A percentile compares a stretch with the other conserved stretches of the same genome.
Conservation (phyloP, 2,113 vertebrate genomes). For the Phodopus roborovskii region DNA sequence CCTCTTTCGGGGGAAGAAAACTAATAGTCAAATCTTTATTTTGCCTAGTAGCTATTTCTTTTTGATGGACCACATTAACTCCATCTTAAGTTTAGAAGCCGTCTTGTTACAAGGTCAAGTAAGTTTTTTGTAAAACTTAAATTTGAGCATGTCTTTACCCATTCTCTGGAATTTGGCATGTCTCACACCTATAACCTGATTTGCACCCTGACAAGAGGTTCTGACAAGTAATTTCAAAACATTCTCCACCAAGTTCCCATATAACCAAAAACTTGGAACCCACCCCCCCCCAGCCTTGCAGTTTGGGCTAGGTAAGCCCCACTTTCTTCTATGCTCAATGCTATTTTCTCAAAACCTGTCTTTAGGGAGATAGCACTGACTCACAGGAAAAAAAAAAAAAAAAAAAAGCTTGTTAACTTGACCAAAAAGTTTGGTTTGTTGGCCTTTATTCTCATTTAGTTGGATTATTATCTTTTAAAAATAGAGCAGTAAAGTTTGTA, state of each 20-base stretch:
- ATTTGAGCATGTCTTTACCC: background rate
- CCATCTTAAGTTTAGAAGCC: background rate
- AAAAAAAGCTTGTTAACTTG: background rate
- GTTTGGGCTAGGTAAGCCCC: background rate
- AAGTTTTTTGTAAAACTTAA: background rate
- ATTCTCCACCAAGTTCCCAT: background rate
- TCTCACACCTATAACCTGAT: background rate
- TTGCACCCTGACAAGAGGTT: background rate
- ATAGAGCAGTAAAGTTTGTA: background rate
- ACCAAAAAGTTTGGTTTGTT: background rate
- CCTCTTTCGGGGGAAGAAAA: background rate
- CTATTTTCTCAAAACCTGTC: background rate
- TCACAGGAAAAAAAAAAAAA: background rate
- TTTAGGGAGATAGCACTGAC: background rate
- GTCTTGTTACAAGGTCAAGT: background rate
- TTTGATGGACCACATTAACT: background rate
- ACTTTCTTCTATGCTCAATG: background rate
- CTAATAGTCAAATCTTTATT: background rate
- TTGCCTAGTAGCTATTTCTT: background rate
- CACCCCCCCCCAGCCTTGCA: background rate
- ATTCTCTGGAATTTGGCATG: background rate
- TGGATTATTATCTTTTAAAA: background rate
- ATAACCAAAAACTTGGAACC: background rate
- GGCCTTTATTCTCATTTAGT: background rate
- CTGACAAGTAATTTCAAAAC: background rate